Evolutionary conservation across 2,888 invertebrate genomes (phyloP).

Genomic region (Archips xylosteana): DNA sequence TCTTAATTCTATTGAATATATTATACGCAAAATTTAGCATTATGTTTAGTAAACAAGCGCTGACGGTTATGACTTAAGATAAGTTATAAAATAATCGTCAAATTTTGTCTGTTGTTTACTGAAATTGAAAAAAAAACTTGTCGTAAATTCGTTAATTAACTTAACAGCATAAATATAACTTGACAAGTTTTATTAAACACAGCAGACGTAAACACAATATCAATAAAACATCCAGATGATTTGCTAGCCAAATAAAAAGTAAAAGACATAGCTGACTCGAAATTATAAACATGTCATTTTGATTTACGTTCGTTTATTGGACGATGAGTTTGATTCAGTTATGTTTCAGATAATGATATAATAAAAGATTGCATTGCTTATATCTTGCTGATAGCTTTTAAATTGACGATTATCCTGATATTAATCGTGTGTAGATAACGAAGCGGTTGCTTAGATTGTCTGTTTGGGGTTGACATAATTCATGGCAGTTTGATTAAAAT

Average conservation of each 20-base stretch:
- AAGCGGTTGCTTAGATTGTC: neutral
- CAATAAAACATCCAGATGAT: neutral
- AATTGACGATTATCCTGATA: conserved; percentile 2
- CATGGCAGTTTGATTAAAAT: neutral
- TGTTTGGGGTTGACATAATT: neutral
- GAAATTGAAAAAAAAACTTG: neutral
- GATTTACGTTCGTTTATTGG: neutral
- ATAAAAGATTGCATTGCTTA: neutral
- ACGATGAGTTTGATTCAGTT: neutral
- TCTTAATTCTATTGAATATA: too few species aligned
- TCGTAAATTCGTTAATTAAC: conserved; percentile 1
- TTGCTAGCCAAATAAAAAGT: neutral
- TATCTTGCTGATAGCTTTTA: conserved; percentile 1
- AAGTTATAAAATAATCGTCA: neutral
- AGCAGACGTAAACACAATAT: neutral
- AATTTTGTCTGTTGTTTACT: neutral
- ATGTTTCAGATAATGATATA: neutral
- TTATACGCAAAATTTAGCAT: too few species aligned
- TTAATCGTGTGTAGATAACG: neutral
- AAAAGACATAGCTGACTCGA: neutral
- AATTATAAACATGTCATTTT: neutral
- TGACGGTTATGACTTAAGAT: neutral
- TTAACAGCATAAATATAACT: neutral
- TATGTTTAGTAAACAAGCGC: neutral
- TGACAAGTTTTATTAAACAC: conserved; percentile 4